phyloP scores from a whole-genome alignment of 2,113 vertebrate species.

The Nothoprocta perdicaria region DNA sequence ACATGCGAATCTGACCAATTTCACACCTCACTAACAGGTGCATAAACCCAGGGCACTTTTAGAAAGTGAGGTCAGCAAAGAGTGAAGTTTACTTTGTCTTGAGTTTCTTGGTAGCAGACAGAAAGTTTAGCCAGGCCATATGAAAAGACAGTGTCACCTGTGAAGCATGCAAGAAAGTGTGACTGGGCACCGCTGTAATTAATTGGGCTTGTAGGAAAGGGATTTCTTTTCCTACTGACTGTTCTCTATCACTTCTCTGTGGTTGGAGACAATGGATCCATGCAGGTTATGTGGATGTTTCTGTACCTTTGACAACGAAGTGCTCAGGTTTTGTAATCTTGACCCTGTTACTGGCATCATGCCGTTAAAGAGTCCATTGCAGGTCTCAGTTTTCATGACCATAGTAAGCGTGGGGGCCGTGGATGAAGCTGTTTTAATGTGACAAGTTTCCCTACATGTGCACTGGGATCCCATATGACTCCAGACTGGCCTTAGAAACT shows the following conservation, averaged over 20 bases:
- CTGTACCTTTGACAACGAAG: background rate
- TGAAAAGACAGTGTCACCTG: background rate
- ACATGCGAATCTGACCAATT: background rate
- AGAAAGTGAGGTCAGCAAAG: conserved; percentile 19
- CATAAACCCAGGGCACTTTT: conserved; percentile 8
- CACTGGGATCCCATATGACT: background rate
- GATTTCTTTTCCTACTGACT: background rate
- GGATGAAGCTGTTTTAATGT: background rate
- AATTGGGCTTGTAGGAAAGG: background rate
- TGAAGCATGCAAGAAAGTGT: background rate
- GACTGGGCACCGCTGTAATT: background rate
- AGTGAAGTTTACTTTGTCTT: conserved; percentile 47
- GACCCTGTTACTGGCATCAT: background rate
- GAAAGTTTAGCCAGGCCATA: background rate
- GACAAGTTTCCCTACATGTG: background rate
- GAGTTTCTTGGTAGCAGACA: conserved; percentile 28
- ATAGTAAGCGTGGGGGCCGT: background rate
- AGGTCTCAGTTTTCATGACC: background rate
- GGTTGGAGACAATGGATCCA: conserved; percentile 28
- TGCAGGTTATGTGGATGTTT: background rate
- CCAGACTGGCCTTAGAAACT: background rate
- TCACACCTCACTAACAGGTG: conserved; percentile 15
- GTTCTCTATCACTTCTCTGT: background rate
- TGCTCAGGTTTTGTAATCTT: background rate
- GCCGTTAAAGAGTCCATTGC: background rate